Base-by-base conservation (phyloP, 92 coral and sea anemone genomes). In the Virgularia gustaviana region DNA sequence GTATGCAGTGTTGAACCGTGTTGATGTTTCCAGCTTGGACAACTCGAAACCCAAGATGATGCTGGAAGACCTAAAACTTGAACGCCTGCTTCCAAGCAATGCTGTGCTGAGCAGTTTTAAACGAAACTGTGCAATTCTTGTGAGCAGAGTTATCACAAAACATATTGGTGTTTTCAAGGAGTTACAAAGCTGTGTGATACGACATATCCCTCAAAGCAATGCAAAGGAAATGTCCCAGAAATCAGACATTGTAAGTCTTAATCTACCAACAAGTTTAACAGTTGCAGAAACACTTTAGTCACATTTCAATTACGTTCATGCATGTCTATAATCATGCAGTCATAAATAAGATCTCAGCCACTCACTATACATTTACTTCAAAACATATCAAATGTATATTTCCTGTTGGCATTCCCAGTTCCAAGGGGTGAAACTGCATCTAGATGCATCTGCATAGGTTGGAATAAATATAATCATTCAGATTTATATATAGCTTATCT, bases 71-170 rank as follows among this genome's bases (percentile, higher is more conserved):
- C 13, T 77, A 29, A 74, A 65, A 29, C 38, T 77, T 8, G 34
- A 49, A 13, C 37, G 54, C 20, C 44, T 77, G 31, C 82, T 77
- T 1, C 82, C 68, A 33, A 31, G 16, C 1, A 49, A 65, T 33
- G 54, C 49, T 37, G 82, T 77, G 16, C 82, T 64, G 65, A 66
- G 38, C 9, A 53, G 12, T 2, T 77, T 77, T 27, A 77, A 77
- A 63, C 53, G 22, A 53, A 77, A 77, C 66, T 77, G 82, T 52
- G 68, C 75, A 18, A 61, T 77, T n/a, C 25, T 77, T 1, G 75
- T 65, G 10, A 65, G 82, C 76, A 34, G 76, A 77, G 36, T 77
- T 11, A 38, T 77, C 23, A 65, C 52, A 31, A 65, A 65, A 54
- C 27, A 63, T 31, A 55, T 77, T 0, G 4, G 36, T 47, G 66